Percentiles rank a stretch among this genome's conserved stretches.
These are phyloP conservation scores for Acrocyrtus sp. DNA, from an alignment of 2,888 invertebrate species.

Conservation along the genomic window DNA sequence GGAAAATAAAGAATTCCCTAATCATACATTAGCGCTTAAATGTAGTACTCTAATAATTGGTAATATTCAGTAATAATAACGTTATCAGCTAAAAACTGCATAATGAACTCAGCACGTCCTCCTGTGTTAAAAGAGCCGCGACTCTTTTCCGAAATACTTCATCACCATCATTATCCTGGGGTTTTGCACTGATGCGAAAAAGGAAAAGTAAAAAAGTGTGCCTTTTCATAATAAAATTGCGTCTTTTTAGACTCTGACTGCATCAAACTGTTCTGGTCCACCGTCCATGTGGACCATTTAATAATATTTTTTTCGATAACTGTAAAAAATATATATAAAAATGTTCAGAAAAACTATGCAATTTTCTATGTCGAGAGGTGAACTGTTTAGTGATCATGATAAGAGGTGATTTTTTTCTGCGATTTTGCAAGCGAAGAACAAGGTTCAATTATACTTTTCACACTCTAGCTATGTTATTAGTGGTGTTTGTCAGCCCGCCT, in stretches of 20 bases:
- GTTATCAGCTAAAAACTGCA: constrained; percentile 34
- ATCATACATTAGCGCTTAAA: no score
- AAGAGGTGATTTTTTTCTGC: no score
- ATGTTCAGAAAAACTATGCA: no score
- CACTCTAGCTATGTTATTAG: constrained; percentile 46
- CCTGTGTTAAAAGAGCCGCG: constrained; percentile 22
- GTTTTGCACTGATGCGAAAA: constrained; percentile 1
- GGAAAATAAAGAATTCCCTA: constrained; percentile 3
- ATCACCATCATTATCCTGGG: no score
- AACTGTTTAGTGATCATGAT: no score
- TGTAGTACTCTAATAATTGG: constrained; percentile 21
- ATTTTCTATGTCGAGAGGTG: no score
- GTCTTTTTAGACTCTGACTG: no score
- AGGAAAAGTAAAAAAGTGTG: constrained; percentile 28
- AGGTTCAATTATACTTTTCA: constrained; percentile 43
- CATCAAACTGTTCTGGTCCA: constrained; percentile 9
- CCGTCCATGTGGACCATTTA: no score
- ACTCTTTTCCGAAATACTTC: constrained; percentile 18
- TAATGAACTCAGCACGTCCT: constrained; percentile 40
- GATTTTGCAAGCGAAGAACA: constrained; percentile 13
- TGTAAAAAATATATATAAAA: constrained; percentile 17
- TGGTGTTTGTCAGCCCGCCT: constrained; percentile 27
- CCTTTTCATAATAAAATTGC: no score
- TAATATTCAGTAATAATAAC: constrained; percentile 39
- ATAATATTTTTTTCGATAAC: constrained; percentile 31